Conservation (phyloP, 92 coral and sea anemone species). For the Zoanthus solanderi region DNA sequence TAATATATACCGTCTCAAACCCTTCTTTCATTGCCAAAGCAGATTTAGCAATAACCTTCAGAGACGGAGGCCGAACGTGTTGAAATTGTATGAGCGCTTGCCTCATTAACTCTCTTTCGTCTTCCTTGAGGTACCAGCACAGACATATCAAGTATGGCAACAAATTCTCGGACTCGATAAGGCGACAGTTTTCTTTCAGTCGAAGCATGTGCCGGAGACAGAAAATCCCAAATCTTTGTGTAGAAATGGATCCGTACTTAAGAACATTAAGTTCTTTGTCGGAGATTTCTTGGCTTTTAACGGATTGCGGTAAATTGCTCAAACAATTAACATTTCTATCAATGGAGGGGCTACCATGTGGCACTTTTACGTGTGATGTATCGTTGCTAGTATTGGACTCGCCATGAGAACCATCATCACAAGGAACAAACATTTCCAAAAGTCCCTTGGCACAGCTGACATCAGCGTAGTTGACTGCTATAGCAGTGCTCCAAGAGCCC, state of each 20-base stretch:
- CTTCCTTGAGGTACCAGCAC: constrained; percentile 65
- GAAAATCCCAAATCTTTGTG: constrained; percentile 77
- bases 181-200: constrained; percentile 71
- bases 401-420: not conserved
- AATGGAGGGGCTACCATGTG: constrained; percentile 4
- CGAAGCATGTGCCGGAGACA: constrained; percentile 73
- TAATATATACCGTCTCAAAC: constrained; percentile 58
- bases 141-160: constrained; percentile 71
- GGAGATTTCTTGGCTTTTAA: not conserved
- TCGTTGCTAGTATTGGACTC: constrained; percentile 6
- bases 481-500: not conserved
- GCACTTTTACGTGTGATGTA: constrained; percentile 22
- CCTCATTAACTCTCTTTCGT: constrained; percentile 48
- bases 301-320: not conserved
- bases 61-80: constrained; percentile 63
- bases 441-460: constrained; percentile 27
- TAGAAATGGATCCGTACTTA: constrained; percentile 67
- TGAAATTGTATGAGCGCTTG: constrained; percentile 57
- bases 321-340: constrained; percentile 12
- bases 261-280: not conserved
- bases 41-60: constrained; percentile 73
- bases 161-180: constrained; percentile 65
- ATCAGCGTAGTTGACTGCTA: not conserved
- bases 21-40: constrained; percentile 68
- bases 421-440: constrained; percentile 9